Percentiles rank a stretch among this genome's conserved stretches.
phyloP scores from a whole-genome alignment of 2,888 invertebrate genomes.

The Folsomia candida region DNA sequence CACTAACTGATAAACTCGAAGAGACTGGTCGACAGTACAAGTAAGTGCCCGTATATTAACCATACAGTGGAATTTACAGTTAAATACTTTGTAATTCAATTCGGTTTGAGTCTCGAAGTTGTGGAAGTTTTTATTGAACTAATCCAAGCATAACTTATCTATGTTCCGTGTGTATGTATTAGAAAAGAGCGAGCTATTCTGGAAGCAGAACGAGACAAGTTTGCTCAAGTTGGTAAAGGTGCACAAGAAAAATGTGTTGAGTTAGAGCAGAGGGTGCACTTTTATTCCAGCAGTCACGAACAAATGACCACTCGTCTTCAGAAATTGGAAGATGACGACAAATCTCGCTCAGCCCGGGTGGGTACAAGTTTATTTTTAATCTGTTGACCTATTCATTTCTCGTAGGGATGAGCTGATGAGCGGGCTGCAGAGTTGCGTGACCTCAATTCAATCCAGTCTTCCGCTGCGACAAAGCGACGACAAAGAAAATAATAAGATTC shows the following conservation, averaged over 20 bases:
- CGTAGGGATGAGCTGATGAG: slow-evolving; percentile 48
- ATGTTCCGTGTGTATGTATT: no score
- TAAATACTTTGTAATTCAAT: no score
- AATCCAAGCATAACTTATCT: no score
- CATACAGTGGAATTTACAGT: not conserved
- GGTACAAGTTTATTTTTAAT: slow-evolving; percentile 1
- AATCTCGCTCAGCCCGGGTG: slow-evolving; percentile 49
- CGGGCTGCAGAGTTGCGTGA: slow-evolving; percentile 51
- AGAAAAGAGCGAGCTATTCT: slow-evolving; percentile 64
- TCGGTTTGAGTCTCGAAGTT: no score
- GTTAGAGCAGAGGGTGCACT: slow-evolving; percentile 51
- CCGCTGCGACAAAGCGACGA: slow-evolving; percentile 15
- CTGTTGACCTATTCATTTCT: slow-evolving; percentile 10
- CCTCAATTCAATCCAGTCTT: slow-evolving; percentile 33
- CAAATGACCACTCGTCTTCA: slow-evolving; percentile 46
- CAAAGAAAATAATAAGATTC: slow-evolving; percentile 9
- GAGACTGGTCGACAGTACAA: slow-evolving; percentile 83
- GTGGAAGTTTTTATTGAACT: no score
- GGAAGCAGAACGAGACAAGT: slow-evolving; percentile 63
- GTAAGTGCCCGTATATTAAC: no score
- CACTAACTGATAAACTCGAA: slow-evolving; percentile 84
- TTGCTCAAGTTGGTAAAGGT: slow-evolving; percentile 63
- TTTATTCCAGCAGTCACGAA: slow-evolving; percentile 46
- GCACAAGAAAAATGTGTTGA: slow-evolving; percentile 64
- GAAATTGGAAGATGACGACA: slow-evolving; percentile 47